Percentiles rank a stretch among this genome's conserved stretches.
These are phyloP conservation scores for Epinotia brunnichana DNA, from an alignment of 2,888 invertebrate genomes.

Conservation along the genomic window DNA sequence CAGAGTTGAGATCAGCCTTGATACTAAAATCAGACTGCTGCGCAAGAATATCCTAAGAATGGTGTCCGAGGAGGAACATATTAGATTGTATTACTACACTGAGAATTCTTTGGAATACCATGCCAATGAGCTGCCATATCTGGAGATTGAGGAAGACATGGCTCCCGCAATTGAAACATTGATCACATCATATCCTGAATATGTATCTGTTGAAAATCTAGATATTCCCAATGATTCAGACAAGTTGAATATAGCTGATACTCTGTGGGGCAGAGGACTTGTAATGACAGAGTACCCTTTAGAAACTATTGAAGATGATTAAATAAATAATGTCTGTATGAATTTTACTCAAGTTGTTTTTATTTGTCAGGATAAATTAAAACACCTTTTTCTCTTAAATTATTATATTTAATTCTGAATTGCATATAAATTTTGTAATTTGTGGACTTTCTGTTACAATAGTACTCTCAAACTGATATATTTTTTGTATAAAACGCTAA, in stretches of 20 bases:
- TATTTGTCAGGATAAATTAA: constrained; percentile 52
- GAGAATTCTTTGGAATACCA: constrained; percentile 95
- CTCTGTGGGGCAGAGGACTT: constrained; percentile 92
- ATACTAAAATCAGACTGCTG: constrained; percentile 85
- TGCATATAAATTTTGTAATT: constrained; percentile 77
- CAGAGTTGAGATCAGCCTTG: constrained; percentile 86
- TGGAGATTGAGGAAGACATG: constrained; percentile 88
- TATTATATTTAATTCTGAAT: constrained; percentile 81
- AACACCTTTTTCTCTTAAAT: constrained; percentile 72
- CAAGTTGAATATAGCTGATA: constrained; percentile 86
- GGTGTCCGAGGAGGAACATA: constrained; percentile 84
- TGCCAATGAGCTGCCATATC: constrained; percentile 86
- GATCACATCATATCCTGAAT: constrained; percentile 90
- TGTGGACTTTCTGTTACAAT: constrained; percentile 84
- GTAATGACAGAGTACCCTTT: constrained; percentile 88
- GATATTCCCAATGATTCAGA: constrained; percentile 86
- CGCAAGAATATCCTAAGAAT: constrained; percentile 84
- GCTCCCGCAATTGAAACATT: constrained; percentile 89
- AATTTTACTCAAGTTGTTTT: constrained; percentile 38
- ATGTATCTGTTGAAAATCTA: constrained; percentile 87
- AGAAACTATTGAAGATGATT: constrained; percentile 74
- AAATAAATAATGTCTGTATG: constrained; percentile 47
- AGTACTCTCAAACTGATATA: constrained; percentile 80
- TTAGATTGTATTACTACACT: constrained; percentile 90
- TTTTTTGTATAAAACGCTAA: constrained; percentile 80